Percentiles rank a stretch among this genome's conserved stretches.
phyloP scores from a whole-genome alignment of 2,888 invertebrate species.

The Pollenia labialis region DNA sequence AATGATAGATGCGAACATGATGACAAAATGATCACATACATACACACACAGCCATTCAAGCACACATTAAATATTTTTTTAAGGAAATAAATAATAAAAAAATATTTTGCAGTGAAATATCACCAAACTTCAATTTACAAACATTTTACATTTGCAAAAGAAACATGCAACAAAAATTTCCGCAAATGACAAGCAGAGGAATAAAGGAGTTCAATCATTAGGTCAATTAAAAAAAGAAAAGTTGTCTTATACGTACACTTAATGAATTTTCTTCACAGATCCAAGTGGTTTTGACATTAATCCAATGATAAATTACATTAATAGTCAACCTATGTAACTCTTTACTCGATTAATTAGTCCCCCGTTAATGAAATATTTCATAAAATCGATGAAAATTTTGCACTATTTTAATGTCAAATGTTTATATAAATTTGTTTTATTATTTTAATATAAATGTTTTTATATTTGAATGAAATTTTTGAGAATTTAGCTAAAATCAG shows the following conservation, averaged over 20 bases:
- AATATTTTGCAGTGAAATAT: conserved; percentile 57
- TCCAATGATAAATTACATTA: no score
- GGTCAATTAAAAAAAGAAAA: not conserved
- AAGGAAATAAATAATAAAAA: not conserved
- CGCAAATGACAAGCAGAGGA: conserved; percentile 9
- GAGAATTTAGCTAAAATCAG: no score
- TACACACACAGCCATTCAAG: conserved; percentile 8
- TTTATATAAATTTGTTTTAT: no score
- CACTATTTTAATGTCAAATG: no score
- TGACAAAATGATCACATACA: conserved; percentile 16
- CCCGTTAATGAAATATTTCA: no score
- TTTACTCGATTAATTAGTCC: no score
- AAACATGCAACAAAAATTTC: conserved; percentile 39
- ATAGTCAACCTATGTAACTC: no score
- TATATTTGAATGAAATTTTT: no score
- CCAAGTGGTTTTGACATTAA: no score
- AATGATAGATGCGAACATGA: conserved; percentile 50
- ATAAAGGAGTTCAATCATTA: conserved; percentile 1
- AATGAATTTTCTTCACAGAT: no score
- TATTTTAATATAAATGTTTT: no score
- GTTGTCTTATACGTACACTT: not conserved
- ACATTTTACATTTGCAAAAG: conserved; percentile 42
- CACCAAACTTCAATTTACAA: conserved; percentile 62
- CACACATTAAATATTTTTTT: not conserved
- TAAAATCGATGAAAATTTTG: no score